A percentile compares a stretch with the other conserved stretches of the same genome.
These are phyloP conservation scores for Urocitellus parryii DNA, from an alignment of 2,113 vertebrate genomes.

Conservation along the genomic window DNA sequence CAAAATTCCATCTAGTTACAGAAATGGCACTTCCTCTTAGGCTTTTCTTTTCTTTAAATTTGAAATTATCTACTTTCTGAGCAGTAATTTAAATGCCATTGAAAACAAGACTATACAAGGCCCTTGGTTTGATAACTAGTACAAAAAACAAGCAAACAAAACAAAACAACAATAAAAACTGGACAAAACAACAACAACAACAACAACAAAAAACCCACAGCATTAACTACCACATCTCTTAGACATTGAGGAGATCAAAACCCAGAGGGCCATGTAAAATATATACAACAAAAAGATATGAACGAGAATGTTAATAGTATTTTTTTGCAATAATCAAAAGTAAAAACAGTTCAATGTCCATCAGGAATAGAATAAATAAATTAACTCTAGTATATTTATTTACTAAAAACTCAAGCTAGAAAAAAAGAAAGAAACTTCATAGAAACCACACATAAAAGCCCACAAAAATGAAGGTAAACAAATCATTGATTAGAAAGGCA, in stretches of 20 bases:
- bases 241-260: conserved; percentile 12
- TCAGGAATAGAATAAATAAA: background rate
- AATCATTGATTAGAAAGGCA: no score
- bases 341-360: background rate
- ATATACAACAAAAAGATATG: background rate
- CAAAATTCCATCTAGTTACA: background rate
- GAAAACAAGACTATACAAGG: conserved; percentile 12
- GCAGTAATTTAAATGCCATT: conserved; percentile 18
- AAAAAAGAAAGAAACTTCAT: no score
- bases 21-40: conserved; percentile 3
- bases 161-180: no score
- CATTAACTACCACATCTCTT: conserved; percentile 17
- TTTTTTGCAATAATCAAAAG: conserved; percentile 36
- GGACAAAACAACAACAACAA: background rate
- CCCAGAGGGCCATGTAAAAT: background rate
- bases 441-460: no score
- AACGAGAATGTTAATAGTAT: background rate
- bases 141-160: background rate
- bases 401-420: conserved; percentile 10
- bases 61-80: conserved; percentile 12
- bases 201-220: background rate
- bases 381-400: background rate
- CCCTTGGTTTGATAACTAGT: background rate
- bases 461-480: no score
- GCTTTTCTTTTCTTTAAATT: conserved; percentile 8